A percentile compares a stretch with the other conserved stretches of the same genome.
Evolutionary conservation across 2,888 invertebrate species (phyloP).

Genomic region (Eupithecia vulgata): DNA sequence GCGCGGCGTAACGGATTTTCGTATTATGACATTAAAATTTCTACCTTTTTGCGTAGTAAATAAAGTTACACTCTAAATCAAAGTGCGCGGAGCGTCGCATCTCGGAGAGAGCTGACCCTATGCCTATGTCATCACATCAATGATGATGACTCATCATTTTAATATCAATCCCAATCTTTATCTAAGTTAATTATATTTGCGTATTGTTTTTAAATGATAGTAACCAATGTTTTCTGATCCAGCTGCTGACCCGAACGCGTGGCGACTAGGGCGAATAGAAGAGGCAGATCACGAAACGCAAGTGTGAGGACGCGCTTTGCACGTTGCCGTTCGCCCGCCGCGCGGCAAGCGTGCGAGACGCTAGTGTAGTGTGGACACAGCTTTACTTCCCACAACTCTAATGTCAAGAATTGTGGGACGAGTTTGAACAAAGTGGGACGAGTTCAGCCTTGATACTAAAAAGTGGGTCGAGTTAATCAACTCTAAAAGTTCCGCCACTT

Average conservation of each 20-base stretch:
- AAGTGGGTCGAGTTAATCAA: not conserved
- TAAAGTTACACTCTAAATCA: too few relatives aligned
- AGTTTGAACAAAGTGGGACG: constrained; percentile 13
- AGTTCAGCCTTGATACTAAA: constrained; percentile 11
- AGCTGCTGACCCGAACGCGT: constrained; percentile 91
- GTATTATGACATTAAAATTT: too few relatives aligned
- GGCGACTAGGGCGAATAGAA: constrained; percentile 91
- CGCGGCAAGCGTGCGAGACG: constrained; percentile 55
- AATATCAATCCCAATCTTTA: too few relatives aligned
- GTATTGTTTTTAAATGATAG: not conserved
- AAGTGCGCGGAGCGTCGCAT: too few relatives aligned
- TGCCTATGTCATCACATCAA: too few relatives aligned
- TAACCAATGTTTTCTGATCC: constrained; percentile 38
- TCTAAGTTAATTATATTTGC: not conserved
- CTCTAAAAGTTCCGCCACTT: constrained; percentile 22
- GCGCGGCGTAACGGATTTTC: too few relatives aligned
- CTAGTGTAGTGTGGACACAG: constrained; percentile 50
- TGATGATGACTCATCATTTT: too few relatives aligned
- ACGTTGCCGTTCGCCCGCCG: constrained; percentile 64
- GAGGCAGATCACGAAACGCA: constrained; percentile 92
- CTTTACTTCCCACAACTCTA: constrained; percentile 14
- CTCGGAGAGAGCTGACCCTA: too few relatives aligned
- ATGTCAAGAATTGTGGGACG: not conserved
- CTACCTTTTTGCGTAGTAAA: too few relatives aligned
- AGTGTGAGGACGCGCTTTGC: constrained; percentile 85